Conservation (phyloP, 2,888 invertebrate genomes). For the Thereva unica region DNA sequence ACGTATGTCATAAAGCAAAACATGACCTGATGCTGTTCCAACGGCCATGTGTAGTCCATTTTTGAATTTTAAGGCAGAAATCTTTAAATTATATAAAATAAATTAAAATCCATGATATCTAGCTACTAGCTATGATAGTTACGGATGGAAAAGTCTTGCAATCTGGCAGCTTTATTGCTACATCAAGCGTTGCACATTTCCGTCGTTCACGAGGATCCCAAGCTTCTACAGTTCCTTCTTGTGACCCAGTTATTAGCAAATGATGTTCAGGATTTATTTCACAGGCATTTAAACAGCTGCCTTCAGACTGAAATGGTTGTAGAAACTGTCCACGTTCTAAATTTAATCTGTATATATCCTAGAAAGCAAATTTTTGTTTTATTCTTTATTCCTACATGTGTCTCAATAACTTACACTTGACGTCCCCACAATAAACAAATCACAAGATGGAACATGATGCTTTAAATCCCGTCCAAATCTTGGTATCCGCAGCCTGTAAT, state of each 20-base stretch:
- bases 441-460: constrained; percentile 87
- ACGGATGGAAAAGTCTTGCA: constrained; percentile 59
- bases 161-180: constrained; percentile 69
- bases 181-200: constrained; percentile 81
- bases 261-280: constrained; percentile 87
- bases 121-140: background rate
- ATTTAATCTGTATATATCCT: constrained; percentile 95
- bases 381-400: background rate
- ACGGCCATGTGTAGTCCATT: constrained; percentile 80
- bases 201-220: constrained; percentile 90
- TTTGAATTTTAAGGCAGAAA: constrained; percentile 80
- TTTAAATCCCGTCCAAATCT: constrained; percentile 93
- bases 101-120: background rate
- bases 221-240: constrained; percentile 91
- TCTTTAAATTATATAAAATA: constrained; percentile 44
- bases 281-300: constrained; percentile 79
- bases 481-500: constrained; percentile 89
- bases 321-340: constrained; percentile 94
- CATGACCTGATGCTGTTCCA: constrained; percentile 92
- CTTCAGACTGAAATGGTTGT: constrained; percentile 77
- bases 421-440: constrained; percentile 89
- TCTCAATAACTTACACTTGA: constrained; percentile 66
- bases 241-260: constrained; percentile 82
- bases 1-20: constrained; percentile 92
- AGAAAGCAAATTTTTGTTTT: constrained; percentile 43